Conservation (phyloP, 1,140 invertebrate species). For the Chelonus insularis region DNA sequence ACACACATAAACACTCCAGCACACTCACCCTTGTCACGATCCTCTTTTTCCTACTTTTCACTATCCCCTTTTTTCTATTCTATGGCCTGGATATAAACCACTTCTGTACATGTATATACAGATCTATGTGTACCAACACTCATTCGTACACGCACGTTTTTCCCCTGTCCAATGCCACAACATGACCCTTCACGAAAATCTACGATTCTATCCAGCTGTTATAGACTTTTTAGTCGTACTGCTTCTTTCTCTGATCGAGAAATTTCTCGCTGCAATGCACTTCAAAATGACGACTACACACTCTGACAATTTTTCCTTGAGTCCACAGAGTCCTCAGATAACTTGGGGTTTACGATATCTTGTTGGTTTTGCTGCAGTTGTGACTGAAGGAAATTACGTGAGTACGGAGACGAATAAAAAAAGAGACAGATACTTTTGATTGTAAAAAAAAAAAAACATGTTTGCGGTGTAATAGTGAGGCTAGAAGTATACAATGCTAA, state of each 20-base stretch:
- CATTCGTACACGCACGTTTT: conserved; percentile 12
- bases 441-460: background rate
- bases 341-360: background rate
- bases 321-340: background rate
- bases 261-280: conserved; percentile 1
- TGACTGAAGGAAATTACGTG: background rate
- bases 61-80: background rate
- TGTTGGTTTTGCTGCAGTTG: background rate
- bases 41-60: conserved; percentile 8
- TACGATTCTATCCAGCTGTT: conserved; percentile 13
- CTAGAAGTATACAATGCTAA: background rate
- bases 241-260: conserved; percentile 6
- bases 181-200: conserved; percentile 9
- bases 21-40: conserved; percentile 8
- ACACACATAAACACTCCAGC: conserved; percentile 29
- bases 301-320: conserved; percentile 1
- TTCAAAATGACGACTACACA: conserved; percentile 2
- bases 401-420: background rate
- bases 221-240: background rate
- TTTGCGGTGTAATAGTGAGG: background rate
- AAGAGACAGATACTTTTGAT: background rate
- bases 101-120: background rate
- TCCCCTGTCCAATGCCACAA: background rate
- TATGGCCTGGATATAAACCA: background rate
- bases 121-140: background rate